Evolutionary conservation across 1,140 invertebrate genomes (phyloP), one percentile per base, ranked within the genome.

Genomic region (Heliconius hermathena): DNA sequence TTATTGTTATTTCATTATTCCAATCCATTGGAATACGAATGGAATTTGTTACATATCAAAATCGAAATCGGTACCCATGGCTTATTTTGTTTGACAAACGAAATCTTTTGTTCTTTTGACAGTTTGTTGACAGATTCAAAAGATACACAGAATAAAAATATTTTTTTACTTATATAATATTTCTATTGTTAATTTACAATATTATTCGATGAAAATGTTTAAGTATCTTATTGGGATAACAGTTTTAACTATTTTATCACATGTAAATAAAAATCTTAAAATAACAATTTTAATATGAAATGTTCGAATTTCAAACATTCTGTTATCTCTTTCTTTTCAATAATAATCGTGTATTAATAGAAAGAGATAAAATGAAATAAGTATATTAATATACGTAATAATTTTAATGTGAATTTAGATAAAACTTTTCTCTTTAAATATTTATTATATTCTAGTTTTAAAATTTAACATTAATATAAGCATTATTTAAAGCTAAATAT

Each of bases 261-360:
- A 16, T 46, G 3, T 46, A 16, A 46, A 16, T 46, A 46, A 46
- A 46, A 46, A 46, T 11, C 11, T 1, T 46, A 0, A 46, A 46
- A 16, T 11, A 46, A 52, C 18, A 20, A 52, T 52, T 52, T 20
- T 52, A 52, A 8, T 20, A 52, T 8, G 49, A 52, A 20, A 52
- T 52, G 2, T 52, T 52, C 49, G 18, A 20, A 6, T 52, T 0
- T 6, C 18, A 52, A 52, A 52, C 0, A 74, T 36, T 57, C 18
- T 26, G 49, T 54, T n/a, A 29, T 74, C 73, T 60, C 73, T 74
- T 74, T 74, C 60, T 66, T 26, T 66, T 66, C 8, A 13, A 11
- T 29, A 5, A 29, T 26, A 16, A n/a, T 29, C 22, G 26, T 33
- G 16, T 33, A n/a, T 4, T 9, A 52, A 74, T 33, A 74, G 26